Evolutionary conservation across 2,797 vertebrate species (phyloP).

Genomic region (Esox masquinongy): DNA sequence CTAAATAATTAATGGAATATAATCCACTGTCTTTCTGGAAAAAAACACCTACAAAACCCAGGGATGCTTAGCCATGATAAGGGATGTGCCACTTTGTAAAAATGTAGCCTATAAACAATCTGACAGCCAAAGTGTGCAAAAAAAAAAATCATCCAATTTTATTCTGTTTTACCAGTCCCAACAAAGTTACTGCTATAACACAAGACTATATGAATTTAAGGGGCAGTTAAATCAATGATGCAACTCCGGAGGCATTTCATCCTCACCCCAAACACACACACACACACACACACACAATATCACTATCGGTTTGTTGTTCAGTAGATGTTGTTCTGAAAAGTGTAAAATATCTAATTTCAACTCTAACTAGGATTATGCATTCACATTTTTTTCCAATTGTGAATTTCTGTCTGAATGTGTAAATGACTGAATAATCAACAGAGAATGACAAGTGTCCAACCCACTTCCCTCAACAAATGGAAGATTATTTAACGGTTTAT

Average conservation of each 20-base stretch:
- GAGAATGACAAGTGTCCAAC: not conserved
- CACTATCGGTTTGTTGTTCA: not conserved
- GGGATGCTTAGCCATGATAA: not conserved
- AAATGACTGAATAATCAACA: conserved; percentile 1
- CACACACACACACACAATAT: no score
- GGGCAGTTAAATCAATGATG: not conserved
- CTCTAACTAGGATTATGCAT: not conserved
- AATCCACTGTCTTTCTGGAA: not conserved
- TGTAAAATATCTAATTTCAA: not conserved
- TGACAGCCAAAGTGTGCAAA: not conserved
- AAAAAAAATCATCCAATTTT: not conserved
- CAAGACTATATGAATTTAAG: not conserved
- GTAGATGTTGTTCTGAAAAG: not conserved
- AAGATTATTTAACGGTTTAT: not conserved
- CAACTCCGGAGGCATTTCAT: not conserved
- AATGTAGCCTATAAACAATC: not conserved
- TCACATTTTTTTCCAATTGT: not conserved
- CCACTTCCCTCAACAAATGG: not conserved
- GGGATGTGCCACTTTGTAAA: no score
- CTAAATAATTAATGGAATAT: not conserved
- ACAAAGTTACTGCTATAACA: not conserved
- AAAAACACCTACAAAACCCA: not conserved
- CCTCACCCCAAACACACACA: no score
- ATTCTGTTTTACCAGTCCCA: not conserved
- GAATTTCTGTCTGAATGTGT: not conserved